These are phyloP conservation scores for Melanotaenia parkinsoni DNA, from an alignment of 2,797 vertebrate species.

Conservation along the genomic window DNA sequence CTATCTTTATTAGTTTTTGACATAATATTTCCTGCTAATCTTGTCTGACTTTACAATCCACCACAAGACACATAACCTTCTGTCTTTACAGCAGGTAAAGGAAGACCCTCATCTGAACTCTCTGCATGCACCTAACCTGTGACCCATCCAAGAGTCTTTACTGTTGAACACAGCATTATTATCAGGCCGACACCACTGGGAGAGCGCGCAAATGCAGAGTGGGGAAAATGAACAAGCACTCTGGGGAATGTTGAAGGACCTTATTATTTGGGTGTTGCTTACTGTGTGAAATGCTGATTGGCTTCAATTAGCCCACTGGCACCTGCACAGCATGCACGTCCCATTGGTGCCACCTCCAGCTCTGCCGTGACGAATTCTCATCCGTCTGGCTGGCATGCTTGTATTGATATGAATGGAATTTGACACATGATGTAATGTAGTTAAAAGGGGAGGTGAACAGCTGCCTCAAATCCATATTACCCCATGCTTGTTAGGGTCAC, in stretches of 20 bases:
- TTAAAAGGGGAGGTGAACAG: constrained; percentile 18
- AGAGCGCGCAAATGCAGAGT: constrained; percentile 12
- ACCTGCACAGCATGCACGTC: constrained; percentile 54
- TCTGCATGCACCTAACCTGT: constrained; percentile 14
- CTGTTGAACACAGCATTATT: constrained; percentile 10
- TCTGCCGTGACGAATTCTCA: constrained; percentile 42
- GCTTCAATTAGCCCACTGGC: constrained; percentile 67
- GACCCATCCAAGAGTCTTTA: constrained; percentile 19
- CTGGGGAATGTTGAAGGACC: constrained; percentile 49
- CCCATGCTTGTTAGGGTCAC: not conserved
- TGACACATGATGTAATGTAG: constrained; percentile 34
- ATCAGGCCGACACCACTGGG: constrained; percentile 3
- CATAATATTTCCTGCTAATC: constrained; percentile 8
- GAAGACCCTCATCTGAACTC: constrained; percentile 22
- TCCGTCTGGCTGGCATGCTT: constrained; percentile 36
- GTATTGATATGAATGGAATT: constrained; percentile 38
- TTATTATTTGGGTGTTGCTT: constrained; percentile 48
- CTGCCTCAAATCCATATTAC: constrained; percentile 20
- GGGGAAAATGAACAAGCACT: constrained; percentile 39
- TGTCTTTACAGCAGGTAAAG: not conserved
- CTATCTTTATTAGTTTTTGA: constrained; percentile 36
- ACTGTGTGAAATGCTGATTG: constrained; percentile 65
- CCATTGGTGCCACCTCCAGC: constrained; percentile 45
- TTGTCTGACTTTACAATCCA: constrained; percentile 28
- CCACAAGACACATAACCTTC: constrained; percentile 20